phyloP scores from a whole-genome alignment of 2,888 invertebrate species.

The Thecocarcelia acutangulata region DNA sequence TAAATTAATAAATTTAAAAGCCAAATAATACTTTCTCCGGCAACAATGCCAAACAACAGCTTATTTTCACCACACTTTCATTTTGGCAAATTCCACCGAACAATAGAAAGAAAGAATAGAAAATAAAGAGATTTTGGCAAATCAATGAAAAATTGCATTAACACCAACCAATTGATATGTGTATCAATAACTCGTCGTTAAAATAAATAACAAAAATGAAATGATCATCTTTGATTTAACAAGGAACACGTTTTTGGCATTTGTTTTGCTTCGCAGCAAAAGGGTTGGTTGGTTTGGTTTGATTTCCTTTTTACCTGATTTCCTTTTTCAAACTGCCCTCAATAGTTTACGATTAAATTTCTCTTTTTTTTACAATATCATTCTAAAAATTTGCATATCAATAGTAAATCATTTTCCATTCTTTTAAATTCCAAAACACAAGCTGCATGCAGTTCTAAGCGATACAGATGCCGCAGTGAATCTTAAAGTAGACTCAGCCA shows the following conservation, averaged over 20 bases:
- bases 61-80: constrained; percentile 64
- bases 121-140: constrained; percentile 57
- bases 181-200: constrained; percentile 61
- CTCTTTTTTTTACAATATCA: constrained; percentile 37
- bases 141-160: constrained; percentile 63
- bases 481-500: constrained; percentile 43
- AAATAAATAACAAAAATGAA: constrained; percentile 6
- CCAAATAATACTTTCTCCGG: constrained; percentile 38
- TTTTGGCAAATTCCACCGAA: constrained; percentile 52
- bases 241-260: neutral
- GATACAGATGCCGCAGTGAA: constrained; percentile 52
- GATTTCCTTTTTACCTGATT: constrained; percentile 54
- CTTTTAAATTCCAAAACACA: constrained; percentile 61
- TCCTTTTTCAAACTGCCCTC: constrained; percentile 57
- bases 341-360: constrained; percentile 65
- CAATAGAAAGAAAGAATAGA: constrained; percentile 7
- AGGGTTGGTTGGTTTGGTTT: constrained; percentile 49
- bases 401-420: constrained; percentile 72
- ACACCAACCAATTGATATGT: constrained; percentile 35
- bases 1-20: constrained; percentile 41
- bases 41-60: constrained; percentile 46
- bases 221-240: constrained; percentile 41
- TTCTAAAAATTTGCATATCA: constrained; percentile 75
- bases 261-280: constrained; percentile 11
- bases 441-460: constrained; percentile 63